These are phyloP conservation scores for Numenius arquata DNA, from an alignment of 2,113 vertebrate genomes.

Conservation along the genomic window DNA sequence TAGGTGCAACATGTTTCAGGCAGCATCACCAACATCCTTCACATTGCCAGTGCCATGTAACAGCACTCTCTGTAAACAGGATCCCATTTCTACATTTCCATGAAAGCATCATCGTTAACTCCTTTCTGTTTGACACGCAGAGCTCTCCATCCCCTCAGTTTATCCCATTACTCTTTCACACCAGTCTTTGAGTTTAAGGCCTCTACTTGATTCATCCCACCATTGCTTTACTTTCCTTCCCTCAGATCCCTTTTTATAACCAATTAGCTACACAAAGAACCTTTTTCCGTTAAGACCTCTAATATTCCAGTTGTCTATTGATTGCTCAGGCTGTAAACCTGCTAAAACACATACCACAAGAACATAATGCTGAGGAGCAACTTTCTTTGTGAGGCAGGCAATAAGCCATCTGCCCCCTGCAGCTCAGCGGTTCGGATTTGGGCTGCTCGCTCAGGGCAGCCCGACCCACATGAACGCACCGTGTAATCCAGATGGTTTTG, in stretches of 20 bases:
- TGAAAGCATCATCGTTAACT: not conserved
- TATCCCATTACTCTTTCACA: not conserved
- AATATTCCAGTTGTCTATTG: not conserved
- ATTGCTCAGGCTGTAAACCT: not conserved
- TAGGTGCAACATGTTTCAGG: not conserved
- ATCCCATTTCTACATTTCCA: not conserved
- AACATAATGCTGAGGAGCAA: not conserved
- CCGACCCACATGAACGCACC: rapidly evolving
- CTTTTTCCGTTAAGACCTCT: not conserved
- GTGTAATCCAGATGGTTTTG: not conserved
- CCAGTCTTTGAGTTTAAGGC: not conserved
- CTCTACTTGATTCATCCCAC: not conserved
- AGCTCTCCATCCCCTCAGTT: not conserved
- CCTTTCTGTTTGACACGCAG: not conserved
- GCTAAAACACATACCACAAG: rapidly evolving
- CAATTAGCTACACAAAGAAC: not conserved
- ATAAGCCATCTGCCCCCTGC: not conserved
- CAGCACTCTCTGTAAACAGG: not conserved
- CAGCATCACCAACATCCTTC: not conserved
- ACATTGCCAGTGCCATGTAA: not conserved
- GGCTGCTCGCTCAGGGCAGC: not conserved
- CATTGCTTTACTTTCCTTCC: not conserved
- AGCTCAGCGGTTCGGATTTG: not conserved
- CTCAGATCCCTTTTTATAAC: not conserved
- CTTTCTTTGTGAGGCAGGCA: not conserved